phyloP scores from a whole-genome alignment of 2,113 vertebrate species.

The Arvicanthis niloticus region DNA sequence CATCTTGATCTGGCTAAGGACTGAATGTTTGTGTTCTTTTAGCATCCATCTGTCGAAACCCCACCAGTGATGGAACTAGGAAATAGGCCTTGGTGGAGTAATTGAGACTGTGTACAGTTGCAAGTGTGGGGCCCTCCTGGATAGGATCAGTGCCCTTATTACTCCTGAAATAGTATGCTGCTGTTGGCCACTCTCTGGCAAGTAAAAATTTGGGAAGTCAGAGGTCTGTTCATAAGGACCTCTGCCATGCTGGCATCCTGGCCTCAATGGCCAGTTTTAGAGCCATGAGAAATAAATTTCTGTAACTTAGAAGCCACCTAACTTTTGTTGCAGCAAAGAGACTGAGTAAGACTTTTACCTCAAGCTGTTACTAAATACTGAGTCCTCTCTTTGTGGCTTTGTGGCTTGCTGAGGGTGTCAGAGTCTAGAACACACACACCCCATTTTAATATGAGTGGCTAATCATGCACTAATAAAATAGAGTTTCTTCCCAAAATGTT shows the following conservation, averaged over 20 bases:
- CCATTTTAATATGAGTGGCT: neutral
- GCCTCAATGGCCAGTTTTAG: neutral
- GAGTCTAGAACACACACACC: neutral
- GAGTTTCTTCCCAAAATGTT: rapidly evolving
- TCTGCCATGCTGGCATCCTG: neutral
- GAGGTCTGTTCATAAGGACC: neutral
- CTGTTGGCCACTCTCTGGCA: neutral
- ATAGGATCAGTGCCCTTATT: neutral
- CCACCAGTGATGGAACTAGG: neutral
- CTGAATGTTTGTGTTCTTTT: neutral
- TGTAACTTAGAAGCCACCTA: neutral
- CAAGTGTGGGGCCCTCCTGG: too few species aligned
- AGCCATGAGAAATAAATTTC: neutral
- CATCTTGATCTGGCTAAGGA: neutral
- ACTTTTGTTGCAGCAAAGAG: neutral
- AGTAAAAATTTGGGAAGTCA: neutral
- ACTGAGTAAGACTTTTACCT: neutral
- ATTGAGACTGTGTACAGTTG: neutral
- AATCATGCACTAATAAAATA: too few species aligned
- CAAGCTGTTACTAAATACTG: neutral
- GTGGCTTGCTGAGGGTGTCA: neutral
- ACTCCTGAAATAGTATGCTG: neutral
- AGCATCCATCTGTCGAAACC: neutral
- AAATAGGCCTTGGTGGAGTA: neutral
- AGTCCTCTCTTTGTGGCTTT: neutral